A percentile compares a stretch with the other conserved stretches of the same genome.
Conservation (phyloP, 2,888 invertebrate species). For the Caenorhabditis sp. region DNA sequence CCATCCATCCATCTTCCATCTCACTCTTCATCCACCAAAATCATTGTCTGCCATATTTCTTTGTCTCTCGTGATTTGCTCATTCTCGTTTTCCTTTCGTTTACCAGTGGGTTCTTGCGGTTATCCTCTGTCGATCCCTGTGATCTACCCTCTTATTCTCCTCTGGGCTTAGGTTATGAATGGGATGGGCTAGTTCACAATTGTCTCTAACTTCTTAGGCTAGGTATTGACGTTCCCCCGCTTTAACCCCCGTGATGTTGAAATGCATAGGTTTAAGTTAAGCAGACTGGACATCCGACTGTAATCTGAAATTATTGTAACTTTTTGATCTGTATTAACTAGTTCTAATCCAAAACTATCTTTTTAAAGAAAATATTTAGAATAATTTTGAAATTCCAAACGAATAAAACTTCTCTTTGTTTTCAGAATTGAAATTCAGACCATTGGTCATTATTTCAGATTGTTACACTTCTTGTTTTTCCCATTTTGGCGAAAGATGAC, state of each 20-base stretch:
- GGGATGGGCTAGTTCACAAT: constrained; percentile 47
- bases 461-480: too few relatives aligned
- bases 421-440: not conserved
- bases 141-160: constrained; percentile 13
- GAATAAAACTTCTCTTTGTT: too few relatives aligned
- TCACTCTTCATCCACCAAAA: not conserved
- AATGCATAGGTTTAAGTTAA: constrained; percentile 17
- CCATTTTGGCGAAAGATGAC: constrained; percentile 24
- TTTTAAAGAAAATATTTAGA: too few relatives aligned
- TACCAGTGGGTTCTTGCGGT: too few relatives aligned
- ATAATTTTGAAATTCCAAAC: not conserved
- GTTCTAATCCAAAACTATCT: constrained; percentile 10
- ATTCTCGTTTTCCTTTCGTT: not conserved
- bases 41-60: not conserved
- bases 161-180: constrained; percentile 38
- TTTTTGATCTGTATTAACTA: not conserved
- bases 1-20: not conserved
- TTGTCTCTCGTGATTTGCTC: constrained; percentile 7
- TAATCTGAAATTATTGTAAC: constrained; percentile 6
- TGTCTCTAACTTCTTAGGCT: constrained; percentile 5
- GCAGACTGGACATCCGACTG: constrained; percentile 37
- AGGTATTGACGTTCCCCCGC: constrained; percentile 20
- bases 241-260: constrained; percentile 4
- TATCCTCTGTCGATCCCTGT: constrained; percentile 18
- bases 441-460: constrained; percentile 22